Percentiles rank a stretch among this genome's conserved stretches.
Evolutionary conservation across 30 jellyfish, hydroid and myxozoan genomes (phyloP).

Genomic region (Turritopsis rubra): DNA sequence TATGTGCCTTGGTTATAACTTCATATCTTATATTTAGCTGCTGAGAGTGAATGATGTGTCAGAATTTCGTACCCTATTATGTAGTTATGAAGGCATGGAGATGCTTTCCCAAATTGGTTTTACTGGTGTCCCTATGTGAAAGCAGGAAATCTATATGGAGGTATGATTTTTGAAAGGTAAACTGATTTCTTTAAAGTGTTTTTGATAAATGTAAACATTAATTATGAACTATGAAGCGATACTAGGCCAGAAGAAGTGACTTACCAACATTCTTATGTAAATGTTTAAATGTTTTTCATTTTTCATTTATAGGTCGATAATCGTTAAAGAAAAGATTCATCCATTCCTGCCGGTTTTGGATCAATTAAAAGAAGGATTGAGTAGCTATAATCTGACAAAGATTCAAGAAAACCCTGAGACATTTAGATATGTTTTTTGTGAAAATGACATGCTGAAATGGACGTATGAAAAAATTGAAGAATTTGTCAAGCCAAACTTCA

Average conservation of each 20-base stretch:
- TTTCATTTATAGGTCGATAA: not conserved
- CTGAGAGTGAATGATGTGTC: not conserved
- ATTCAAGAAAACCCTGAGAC: not conserved
- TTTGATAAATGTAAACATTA: not conserved
- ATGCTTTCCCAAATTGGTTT: not conserved
- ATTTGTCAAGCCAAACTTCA: not conserved
- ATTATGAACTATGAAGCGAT: too few relatives aligned
- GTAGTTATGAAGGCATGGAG: not conserved
- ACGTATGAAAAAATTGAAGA: conserved; percentile 6
- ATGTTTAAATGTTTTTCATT: not conserved
- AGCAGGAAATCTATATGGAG: not conserved
- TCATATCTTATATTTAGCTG: not conserved
- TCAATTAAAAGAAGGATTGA: not conserved
- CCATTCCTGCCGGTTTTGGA: not conserved
- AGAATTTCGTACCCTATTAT: not conserved
- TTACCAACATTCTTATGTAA: not conserved
- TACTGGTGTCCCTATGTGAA: not conserved
- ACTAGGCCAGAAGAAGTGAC: not conserved
- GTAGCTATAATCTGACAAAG: not conserved
- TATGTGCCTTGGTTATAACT: not conserved
- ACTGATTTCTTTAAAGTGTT: not conserved
- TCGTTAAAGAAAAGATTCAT: not conserved
- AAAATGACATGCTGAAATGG: not conserved
- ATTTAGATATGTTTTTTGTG: not conserved
- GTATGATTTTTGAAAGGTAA: not conserved